These are phyloP conservation scores for Enteromius thamalakanensis DNA, from an alignment of 2,797 vertebrate genomes.

Conservation along the genomic window DNA sequence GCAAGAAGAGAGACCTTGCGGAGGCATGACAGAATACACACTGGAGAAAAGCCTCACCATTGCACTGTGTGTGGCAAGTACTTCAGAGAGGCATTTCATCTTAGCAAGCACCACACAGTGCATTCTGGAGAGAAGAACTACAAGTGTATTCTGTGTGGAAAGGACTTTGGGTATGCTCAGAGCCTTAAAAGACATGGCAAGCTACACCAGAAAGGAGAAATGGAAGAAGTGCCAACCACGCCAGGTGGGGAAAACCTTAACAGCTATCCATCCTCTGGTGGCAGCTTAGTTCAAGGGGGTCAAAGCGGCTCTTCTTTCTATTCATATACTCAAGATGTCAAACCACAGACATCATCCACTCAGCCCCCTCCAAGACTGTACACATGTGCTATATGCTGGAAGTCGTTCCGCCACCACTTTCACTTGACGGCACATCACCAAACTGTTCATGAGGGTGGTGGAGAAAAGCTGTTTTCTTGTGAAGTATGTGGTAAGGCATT, in stretches of 20 bases:
- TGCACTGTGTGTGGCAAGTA: slow-evolving; percentile 93
- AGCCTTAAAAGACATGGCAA: slow-evolving; percentile 93
- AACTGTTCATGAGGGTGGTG: slow-evolving; percentile 87
- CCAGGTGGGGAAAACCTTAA: slow-evolving; percentile 77
- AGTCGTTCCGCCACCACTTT: slow-evolving; percentile 92
- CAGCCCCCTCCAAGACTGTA: slow-evolving; percentile 81
- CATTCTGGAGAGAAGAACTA: slow-evolving; percentile 95
- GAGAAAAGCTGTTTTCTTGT: slow-evolving; percentile 89
- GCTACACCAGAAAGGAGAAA: slow-evolving; percentile 86
- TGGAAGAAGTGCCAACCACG: slow-evolving; percentile 81
- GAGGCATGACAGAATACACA: slow-evolving; percentile 91
- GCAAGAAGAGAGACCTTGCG: slow-evolving; percentile 91
- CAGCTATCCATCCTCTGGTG: slow-evolving; percentile 82
- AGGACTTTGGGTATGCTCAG: slow-evolving; percentile 95
- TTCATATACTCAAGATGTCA: slow-evolving; percentile 77
- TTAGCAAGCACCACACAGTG: slow-evolving; percentile 94
- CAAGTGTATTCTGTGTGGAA: slow-evolving; percentile 92
- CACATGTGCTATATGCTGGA: slow-evolving; percentile 91
- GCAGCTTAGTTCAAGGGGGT: slow-evolving; percentile 78
- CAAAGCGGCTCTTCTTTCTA: slow-evolving; percentile 83
- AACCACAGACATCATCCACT: slow-evolving; percentile 74
- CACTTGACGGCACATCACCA: slow-evolving; percentile 89
- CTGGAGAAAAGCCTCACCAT: slow-evolving; percentile 93
- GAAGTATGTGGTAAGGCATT: slow-evolving; percentile 92
- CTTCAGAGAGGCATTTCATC: slow-evolving; percentile 94